These are phyloP conservation scores for Monodelphis domestica DNA, from an alignment of 2,797 vertebrate species.

Conservation along the genomic window DNA sequence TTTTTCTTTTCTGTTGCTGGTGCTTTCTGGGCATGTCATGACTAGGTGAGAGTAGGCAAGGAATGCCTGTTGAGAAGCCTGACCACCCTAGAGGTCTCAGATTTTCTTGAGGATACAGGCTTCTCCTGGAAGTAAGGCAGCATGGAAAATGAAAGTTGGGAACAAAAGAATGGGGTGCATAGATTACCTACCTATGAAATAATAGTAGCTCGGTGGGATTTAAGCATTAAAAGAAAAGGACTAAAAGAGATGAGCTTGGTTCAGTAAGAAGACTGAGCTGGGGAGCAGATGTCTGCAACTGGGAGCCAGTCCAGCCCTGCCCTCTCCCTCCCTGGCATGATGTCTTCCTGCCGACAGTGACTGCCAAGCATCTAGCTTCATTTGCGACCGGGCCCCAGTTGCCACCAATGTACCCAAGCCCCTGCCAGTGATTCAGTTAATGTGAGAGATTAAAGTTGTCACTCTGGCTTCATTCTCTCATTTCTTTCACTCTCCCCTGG, in stretches of 20 bases:
- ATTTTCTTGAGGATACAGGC: not conserved
- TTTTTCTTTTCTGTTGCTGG: not conserved
- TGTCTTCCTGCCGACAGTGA: slow-evolving; percentile 87
- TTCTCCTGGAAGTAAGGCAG: not conserved
- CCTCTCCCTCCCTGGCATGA: slow-evolving; percentile 79
- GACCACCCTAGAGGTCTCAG: not conserved
- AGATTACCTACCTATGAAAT: slow-evolving; percentile 77
- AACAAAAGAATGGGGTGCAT: not conserved
- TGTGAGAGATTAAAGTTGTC: slow-evolving; percentile 81
- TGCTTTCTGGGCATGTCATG: not conserved
- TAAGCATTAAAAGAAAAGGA: slow-evolving; percentile 86
- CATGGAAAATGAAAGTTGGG: not conserved
- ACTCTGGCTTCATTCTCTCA: slow-evolving; percentile 51
- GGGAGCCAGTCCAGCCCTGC: slow-evolving; percentile 67
- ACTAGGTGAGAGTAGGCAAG: slow-evolving; percentile 36
- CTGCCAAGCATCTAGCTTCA: slow-evolving; percentile 86
- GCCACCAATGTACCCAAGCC: slow-evolving; percentile 83
- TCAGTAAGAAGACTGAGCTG: slow-evolving; percentile 83
- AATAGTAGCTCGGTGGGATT: slow-evolving; percentile 88
- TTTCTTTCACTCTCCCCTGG: slow-evolving; percentile 1
- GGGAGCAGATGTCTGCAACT: slow-evolving; percentile 88
- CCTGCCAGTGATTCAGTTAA: slow-evolving; percentile 81
- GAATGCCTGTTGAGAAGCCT: not conserved
- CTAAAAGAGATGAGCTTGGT: slow-evolving; percentile 83
- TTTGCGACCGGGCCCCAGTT: slow-evolving; percentile 83